A percentile compares a stretch with the other conserved stretches of the same genome.
Conservation (phyloP, 2,797 vertebrate species). For the Pogonophryne albipinna region DNA sequence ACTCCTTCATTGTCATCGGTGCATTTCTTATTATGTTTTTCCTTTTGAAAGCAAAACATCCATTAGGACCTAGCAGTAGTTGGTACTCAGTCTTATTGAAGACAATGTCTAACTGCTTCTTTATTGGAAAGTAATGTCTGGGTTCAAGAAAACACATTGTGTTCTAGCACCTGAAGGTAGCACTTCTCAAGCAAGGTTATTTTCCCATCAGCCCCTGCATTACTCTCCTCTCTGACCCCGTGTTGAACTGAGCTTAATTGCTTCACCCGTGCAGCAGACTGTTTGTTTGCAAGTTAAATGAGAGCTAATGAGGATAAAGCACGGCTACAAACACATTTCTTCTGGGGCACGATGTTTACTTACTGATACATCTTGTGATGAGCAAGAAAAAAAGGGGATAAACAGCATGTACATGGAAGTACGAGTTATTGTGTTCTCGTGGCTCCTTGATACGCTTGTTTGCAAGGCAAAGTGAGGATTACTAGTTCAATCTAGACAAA, state of each 20-base stretch:
- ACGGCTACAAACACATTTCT: slow-evolving; percentile 26
- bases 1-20: neutral
- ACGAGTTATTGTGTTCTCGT: slow-evolving; percentile 10
- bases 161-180: too few relatives aligned
- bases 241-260: slow-evolving; percentile 35
- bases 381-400: neutral
- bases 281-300: slow-evolving; percentile 33
- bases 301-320: slow-evolving; percentile 48
- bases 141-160: neutral
- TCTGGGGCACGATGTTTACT: slow-evolving; percentile 32
- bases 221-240: slow-evolving; percentile 8
- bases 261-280: neutral
- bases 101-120: neutral
- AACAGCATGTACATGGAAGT: neutral
- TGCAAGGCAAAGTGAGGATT: slow-evolving; percentile 43
- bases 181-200: neutral
- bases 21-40: neutral
- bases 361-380: slow-evolving; percentile 20
- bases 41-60: neutral
- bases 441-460: slow-evolving; percentile 30
- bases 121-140: neutral
- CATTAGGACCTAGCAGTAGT: neutral
- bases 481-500: slow-evolving; percentile 54
- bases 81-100: neutral
- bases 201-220: neutral